Base-by-base conservation (phyloP, 2,888 invertebrate species). In the Physocephala rufipes region DNA sequence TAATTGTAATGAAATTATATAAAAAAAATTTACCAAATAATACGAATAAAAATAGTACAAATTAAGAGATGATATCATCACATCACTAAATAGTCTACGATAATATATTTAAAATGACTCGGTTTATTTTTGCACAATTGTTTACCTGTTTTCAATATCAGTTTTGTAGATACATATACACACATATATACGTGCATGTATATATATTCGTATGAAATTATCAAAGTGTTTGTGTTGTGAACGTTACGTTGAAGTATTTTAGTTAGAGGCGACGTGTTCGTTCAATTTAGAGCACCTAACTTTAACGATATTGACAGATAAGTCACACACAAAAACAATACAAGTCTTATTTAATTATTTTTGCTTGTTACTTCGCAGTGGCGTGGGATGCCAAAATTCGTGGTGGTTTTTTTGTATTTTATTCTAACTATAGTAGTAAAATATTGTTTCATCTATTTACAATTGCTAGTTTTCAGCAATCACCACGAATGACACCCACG, bases 61-160 rank as follows among this genome's bases (percentile, higher is more conserved):
- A 62, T 36, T 62, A 12, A 36, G 36, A 51, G 68, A 62, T 68
- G 68, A 61, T 68, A 49, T 62, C 55, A 66, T 66, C 68, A 62
- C 68, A 30, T 62, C 68, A 15, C 62, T 61, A 49, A 68, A 68
- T 68, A 68, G 51, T 61, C 30, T 30, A 49, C 36, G 9, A 36
- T 36, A 7, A 36, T 36, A 36, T 36, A 36, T 9, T 59, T 19
- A 26, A 67, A 59, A 67, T 28, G 45, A 63, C 47, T 59, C 19
- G 45, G 67, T 47, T 36, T 36, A 7, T 36, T 59, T 67, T 59
- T 59, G 64, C 49, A 45, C 58, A 28, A 21, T 68, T 68, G 68
- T 68, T 68, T 68, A 68, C 68, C 68, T 68, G 68, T 51, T 61
- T 36, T 61, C 68, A 61, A 58, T 26, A 58, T 24, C 36, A 36